Evolutionary conservation across 2,113 vertebrate species (phyloP).

Genomic region (Cettia cetti): DNA sequence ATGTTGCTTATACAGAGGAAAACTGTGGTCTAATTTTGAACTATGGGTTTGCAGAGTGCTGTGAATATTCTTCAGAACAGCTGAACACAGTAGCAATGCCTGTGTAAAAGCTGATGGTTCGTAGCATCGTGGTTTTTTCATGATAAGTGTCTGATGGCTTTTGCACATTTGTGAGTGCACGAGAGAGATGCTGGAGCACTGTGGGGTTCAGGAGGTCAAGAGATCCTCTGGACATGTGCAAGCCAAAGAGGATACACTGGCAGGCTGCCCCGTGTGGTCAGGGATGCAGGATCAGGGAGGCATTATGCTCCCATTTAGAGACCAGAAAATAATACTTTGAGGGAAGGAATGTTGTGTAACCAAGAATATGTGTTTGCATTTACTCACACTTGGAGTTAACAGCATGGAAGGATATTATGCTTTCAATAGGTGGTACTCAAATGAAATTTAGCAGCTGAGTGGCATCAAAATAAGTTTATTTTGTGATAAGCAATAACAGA

Average conservation of each 20-base stretch:
- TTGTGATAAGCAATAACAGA: background rate
- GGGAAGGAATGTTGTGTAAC: background rate
- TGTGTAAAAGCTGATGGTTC: background rate
- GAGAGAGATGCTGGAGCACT: background rate
- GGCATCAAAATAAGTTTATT: background rate
- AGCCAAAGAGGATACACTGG: background rate
- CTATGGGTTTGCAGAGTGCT: background rate
- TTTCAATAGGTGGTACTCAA: background rate
- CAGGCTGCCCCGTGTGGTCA: background rate
- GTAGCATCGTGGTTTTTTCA: background rate
- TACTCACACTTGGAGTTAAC: background rate
- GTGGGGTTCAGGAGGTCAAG: background rate
- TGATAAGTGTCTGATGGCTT: background rate
- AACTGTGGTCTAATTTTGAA: background rate
- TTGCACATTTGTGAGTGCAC: background rate
- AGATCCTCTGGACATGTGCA: background rate
- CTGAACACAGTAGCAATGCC: background rate
- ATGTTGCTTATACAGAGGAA: background rate
- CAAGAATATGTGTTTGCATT: background rate
- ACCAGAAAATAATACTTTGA: background rate
- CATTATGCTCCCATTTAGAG: background rate
- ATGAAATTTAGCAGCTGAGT: background rate
- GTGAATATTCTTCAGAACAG: background rate
- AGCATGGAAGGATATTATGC: background rate
- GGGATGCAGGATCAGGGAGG: background rate